A percentile compares a stretch with the other conserved stretches of the same genome.
Evolutionary conservation across 1,140 invertebrate genomes (phyloP).

Genomic region (Meloidogyne exigua): DNA sequence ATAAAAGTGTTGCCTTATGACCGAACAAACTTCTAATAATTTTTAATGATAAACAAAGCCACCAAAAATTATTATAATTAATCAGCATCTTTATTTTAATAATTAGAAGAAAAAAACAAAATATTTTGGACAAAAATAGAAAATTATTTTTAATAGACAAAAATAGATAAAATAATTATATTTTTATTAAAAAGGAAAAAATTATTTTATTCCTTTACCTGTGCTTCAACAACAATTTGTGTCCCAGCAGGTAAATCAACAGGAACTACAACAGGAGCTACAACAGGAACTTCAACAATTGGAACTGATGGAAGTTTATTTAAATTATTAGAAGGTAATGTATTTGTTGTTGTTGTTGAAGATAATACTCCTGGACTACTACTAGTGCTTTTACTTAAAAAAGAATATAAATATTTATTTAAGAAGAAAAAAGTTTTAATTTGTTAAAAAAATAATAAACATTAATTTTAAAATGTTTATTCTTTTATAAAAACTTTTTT

Average conservation of each 20-base stretch:
- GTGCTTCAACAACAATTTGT: slow-evolving; percentile 60
- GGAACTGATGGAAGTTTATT: neutral
- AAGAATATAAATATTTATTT: too few species aligned
- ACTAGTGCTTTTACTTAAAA: neutral
- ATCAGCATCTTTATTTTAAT: neutral
- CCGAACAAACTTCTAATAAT: neutral
- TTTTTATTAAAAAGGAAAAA: neutral
- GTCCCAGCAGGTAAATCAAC: slow-evolving; percentile 60
- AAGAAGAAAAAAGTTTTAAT: too few species aligned
- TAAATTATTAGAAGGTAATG: neutral
- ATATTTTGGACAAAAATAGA: neutral
- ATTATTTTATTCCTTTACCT: slow-evolving; percentile 20
- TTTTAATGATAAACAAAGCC: slow-evolving; percentile 2
- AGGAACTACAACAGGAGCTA: slow-evolving; percentile 32
- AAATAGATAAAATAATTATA: neutral
- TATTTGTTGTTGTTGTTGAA: neutral
- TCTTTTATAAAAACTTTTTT: too few species aligned
- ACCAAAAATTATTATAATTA: neutral
- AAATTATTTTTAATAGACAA: neutral
- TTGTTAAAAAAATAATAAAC: neutral
- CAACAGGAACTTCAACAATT: slow-evolving; percentile 12
- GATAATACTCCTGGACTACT: neutral
- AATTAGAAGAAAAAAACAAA: neutral
- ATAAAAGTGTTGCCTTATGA: neutral
- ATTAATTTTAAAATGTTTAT: too few species aligned